Base-by-base conservation (phyloP, 2,113 vertebrate species). In the Polypterus bichir region DNA sequence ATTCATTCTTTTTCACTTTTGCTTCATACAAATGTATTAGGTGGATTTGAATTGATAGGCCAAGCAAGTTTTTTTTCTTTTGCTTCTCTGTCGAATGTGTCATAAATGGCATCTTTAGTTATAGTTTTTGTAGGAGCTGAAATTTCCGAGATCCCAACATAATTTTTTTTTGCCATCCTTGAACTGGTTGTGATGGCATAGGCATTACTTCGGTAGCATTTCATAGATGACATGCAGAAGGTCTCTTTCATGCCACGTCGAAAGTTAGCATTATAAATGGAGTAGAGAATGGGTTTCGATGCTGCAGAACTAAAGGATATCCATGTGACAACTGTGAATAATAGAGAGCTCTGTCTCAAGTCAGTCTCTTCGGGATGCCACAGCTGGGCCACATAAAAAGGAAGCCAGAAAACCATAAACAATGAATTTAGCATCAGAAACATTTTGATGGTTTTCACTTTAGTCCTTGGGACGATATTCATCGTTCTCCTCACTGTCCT, bases 401-500 rank as follows among this genome's bases (percentile, higher is more conserved):
- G 95, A 5, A 88, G 79, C 91, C 92, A 97, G 51, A 88, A 91
- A 46, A 92, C 69, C 46, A 95, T 78, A 66, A 97, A 98, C 5
- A 94, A 62, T 0, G 69, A 72, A 59, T 94, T 98, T 49, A 98
- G 77, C 74, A 89, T 82, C 44, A 98, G 82, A 69, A 97, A 93
- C 93, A 97, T 97, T 79, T 97, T 95, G 69, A 97, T 86, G 4
- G 95, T 95, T 79, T 93, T 97, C 65, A 97, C 95, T 77, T 98
- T 98, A 62, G 92, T 89, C 80, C 94, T 87, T 0, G 95, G 93
- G 8, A 98, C 95, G 1, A 88, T 88, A 67, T 97, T 98, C 78
- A 81, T 92, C 0, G 94, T 97, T 64, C 95, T 82, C 49, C 93
- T 87, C 62, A 98, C 88, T 0, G 89, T 84, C 65, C 83, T 88